Evolutionary conservation across 2,797 vertebrate genomes (phyloP).

Genomic region (Xenops minutus): DNA sequence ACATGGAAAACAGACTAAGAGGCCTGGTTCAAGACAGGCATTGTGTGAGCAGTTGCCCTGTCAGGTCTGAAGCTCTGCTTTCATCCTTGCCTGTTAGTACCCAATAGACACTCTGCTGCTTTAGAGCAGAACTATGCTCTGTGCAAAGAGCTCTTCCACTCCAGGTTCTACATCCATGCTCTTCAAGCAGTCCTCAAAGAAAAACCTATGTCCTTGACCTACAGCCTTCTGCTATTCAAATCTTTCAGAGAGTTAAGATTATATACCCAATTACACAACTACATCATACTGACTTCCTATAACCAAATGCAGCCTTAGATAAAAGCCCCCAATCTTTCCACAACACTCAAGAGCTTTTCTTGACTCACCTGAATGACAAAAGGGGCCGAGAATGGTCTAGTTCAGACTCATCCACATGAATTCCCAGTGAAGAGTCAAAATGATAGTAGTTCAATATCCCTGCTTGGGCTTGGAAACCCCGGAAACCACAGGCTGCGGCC

Average conservation of each 20-base stretch:
- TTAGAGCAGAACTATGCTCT: not conserved
- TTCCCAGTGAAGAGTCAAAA: slow-evolving; percentile 91
- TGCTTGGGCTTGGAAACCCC: slow-evolving; percentile 85
- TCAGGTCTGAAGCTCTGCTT: not conserved
- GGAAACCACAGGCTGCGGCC: slow-evolving; percentile 86
- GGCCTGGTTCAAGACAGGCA: not conserved
- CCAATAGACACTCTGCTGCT: not conserved
- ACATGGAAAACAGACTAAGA: not conserved
- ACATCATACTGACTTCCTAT: not conserved
- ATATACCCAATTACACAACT: not conserved
- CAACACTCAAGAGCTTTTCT: not conserved
- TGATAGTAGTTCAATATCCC: slow-evolving; percentile 96
- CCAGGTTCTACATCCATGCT: not conserved
- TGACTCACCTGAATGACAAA: slow-evolving; percentile 88
- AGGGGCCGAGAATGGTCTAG: slow-evolving; percentile 88
- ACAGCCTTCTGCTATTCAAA: not conserved
- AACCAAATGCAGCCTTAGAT: not conserved
- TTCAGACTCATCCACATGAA: slow-evolving; percentile 93
- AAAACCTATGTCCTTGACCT: not conserved
- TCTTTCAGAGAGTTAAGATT: not conserved
- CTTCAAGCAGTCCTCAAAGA: not conserved
- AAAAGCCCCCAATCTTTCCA: not conserved
- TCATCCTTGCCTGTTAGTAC: not conserved
- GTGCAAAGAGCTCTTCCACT: not conserved
- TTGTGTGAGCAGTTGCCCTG: not conserved